These are phyloP conservation scores for Guaruba guarouba DNA, from an alignment of 2,113 vertebrate species.

Conservation along the genomic window DNA sequence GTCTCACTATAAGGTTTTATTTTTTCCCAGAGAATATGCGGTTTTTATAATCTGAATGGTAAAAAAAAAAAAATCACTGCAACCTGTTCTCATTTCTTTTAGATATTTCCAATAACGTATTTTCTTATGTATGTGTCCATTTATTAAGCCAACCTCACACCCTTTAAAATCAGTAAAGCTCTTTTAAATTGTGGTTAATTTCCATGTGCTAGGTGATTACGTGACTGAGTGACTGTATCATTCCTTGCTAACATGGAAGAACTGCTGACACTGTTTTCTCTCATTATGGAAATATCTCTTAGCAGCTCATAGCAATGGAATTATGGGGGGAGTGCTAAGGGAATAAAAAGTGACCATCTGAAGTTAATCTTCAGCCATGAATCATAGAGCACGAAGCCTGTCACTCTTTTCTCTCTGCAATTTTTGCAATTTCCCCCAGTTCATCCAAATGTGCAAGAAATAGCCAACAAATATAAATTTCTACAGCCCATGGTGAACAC, in stretches of 20 bases:
- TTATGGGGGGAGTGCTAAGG: neutral
- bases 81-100: neutral
- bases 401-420: neutral
- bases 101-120: neutral
- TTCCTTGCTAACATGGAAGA: slow-evolving; percentile 5
- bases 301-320: neutral
- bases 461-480: neutral
- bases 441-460: neutral
- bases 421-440: neutral
- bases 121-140: neutral
- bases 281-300: neutral
- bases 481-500: neutral
- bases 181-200: neutral
- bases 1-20: neutral
- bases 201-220: neutral
- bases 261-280: neutral
- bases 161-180: neutral
- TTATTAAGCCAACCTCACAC: neutral
- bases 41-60: neutral
- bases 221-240: neutral
- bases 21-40: neutral
- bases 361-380: neutral
- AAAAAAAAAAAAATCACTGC: neutral
- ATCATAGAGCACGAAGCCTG: neutral
- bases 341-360: neutral